Evolutionary conservation across 2,113 vertebrate species (phyloP).

Genomic region (Gambusia holbrooki): DNA sequence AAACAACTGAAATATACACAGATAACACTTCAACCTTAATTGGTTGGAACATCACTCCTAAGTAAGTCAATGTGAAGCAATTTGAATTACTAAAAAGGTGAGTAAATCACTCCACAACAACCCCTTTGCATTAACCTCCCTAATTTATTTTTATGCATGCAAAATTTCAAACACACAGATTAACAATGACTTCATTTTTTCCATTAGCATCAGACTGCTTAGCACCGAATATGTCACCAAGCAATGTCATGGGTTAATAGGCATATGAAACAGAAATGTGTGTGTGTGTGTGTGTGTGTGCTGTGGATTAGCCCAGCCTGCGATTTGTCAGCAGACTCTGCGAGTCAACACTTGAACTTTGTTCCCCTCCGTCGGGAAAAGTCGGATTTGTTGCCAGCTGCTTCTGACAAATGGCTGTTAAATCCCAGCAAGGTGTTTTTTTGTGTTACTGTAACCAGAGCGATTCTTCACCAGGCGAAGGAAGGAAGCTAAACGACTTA

Average conservation of each 20-base stretch:
- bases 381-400: conserved; percentile 31
- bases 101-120: not conserved
- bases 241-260: not conserved
- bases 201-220: not conserved
- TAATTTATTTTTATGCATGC: not conserved
- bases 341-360: conserved; percentile 16
- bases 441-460: not conserved
- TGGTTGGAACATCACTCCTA: not conserved
- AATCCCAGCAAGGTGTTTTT: conserved; percentile 5
- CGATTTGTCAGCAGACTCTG: conserved; percentile 17
- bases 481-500: not conserved
- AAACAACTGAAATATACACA: not conserved
- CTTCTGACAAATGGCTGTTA: conserved; percentile 16
- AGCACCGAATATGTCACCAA: not conserved
- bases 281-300: not conserved
- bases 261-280: not conserved
- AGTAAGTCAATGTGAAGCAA: not conserved
- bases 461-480: not conserved
- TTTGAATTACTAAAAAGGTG: not conserved
- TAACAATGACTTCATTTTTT: not conserved
- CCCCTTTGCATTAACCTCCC: not conserved
- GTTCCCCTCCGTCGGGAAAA: conserved; percentile 8
- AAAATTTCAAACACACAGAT: not conserved
- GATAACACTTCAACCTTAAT: not conserved
- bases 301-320: conserved; percentile 12